Evolutionary conservation across 2,888 invertebrate species (phyloP).

Genomic region (Phortica magna): DNA sequence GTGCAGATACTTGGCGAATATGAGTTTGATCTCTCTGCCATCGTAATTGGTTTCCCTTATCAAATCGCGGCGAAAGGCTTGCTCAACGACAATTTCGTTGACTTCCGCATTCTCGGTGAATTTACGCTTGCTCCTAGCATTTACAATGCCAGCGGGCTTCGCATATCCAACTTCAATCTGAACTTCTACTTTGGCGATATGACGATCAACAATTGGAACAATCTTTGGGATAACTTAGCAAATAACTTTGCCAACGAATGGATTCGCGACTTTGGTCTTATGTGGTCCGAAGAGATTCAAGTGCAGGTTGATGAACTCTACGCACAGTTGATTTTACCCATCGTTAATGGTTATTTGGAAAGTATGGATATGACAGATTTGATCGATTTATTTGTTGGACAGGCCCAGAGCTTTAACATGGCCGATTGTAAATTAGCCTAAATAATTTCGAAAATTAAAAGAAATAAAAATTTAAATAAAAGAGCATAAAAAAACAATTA

Average conservation of each 20-base stretch:
- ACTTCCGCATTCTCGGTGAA: slow-evolving; percentile 44
- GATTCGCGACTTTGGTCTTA: slow-evolving; percentile 40
- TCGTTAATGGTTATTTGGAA: slow-evolving; percentile 35
- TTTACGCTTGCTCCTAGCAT: slow-evolving; percentile 6
- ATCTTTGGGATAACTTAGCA: slow-evolving; percentile 47
- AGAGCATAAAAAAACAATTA: too few relatives aligned
- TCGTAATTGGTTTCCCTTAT: slow-evolving; percentile 41
- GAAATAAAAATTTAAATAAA: not conserved
- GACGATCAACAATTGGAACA: slow-evolving; percentile 45
- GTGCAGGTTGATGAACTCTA: slow-evolving; percentile 34
- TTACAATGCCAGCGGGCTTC: slow-evolving; percentile 39
- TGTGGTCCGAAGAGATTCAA: slow-evolving; percentile 45
- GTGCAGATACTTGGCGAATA: slow-evolving; percentile 57
- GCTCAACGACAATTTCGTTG: slow-evolving; percentile 39
- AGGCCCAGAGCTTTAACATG: slow-evolving; percentile 28
- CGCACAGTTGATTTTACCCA: slow-evolving; percentile 39
- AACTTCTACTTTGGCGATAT: slow-evolving; percentile 49
- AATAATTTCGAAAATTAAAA: not conserved
- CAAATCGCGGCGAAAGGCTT: slow-evolving; percentile 37
- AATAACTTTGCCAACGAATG: slow-evolving; percentile 55
- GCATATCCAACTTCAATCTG: slow-evolving; percentile 47
- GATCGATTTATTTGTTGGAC: slow-evolving; percentile 31
- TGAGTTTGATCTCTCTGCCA: slow-evolving; percentile 41
- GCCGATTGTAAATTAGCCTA: slow-evolving; percentile 34
- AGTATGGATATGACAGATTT: slow-evolving; percentile 38